These are phyloP conservation scores for Scomber scombrus DNA, from an alignment of 2,113 vertebrate species.

Conservation along the genomic window DNA sequence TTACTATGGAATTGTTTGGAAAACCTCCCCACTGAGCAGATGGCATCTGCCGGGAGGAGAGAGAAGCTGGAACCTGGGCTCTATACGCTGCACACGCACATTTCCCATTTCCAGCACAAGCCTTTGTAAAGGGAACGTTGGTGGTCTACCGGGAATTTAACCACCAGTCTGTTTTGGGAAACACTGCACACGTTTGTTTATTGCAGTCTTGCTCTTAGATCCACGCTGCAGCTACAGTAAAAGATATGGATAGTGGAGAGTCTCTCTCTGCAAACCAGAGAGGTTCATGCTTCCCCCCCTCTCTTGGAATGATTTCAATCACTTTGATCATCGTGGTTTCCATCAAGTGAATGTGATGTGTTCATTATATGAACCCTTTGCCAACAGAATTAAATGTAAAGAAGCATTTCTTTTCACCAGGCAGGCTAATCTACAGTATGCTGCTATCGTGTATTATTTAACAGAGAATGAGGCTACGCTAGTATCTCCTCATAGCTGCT, in stretches of 20 bases:
- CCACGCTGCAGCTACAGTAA: conserved; percentile 48
- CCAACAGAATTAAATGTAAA: conserved; percentile 41
- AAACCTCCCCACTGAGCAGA: conserved; percentile 81
- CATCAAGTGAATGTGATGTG: conserved; percentile 45
- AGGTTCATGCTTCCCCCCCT: conserved; percentile 31
- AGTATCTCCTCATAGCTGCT: conserved; percentile 39
- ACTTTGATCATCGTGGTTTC: conserved; percentile 65
- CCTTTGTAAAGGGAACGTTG: conserved; percentile 67
- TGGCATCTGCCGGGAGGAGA: conserved; percentile 80
- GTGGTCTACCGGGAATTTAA: conserved; percentile 69
- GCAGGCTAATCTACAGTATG: conserved; percentile 19
- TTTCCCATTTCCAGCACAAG: conserved; percentile 58
- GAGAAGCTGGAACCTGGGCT: conserved; percentile 74
- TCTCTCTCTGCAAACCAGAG: conserved; percentile 47
- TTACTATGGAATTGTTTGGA: conserved; percentile 79
- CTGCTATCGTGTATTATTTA: conserved; percentile 62
- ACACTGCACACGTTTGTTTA: conserved; percentile 67
- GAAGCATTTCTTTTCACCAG: conserved; percentile 22
- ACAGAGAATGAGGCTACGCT: conserved; percentile 52
- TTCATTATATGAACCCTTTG: conserved; percentile 43
- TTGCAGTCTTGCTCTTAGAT: conserved; percentile 60
- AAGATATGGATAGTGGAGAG: conserved; percentile 41
- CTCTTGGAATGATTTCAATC: conserved; percentile 54
- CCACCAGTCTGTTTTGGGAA: conserved; percentile 68
- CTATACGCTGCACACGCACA: conserved; percentile 46